These are phyloP conservation scores for Hypanus sabinus DNA, from an alignment of 2,113 vertebrate species.

Conservation along the genomic window DNA sequence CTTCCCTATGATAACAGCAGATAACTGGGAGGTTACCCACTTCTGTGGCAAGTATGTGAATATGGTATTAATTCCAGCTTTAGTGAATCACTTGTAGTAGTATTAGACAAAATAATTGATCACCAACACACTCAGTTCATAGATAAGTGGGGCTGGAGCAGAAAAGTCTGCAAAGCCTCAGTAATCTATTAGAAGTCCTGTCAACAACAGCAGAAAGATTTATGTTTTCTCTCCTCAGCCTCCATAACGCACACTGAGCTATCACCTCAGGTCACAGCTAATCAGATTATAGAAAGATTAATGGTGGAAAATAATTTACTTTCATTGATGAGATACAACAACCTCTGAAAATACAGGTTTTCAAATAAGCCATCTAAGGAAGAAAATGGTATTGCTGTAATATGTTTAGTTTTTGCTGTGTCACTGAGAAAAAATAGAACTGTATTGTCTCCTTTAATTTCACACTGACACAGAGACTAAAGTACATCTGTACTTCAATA, in stretches of 20 bases:
- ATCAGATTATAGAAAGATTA: conserved; percentile 33
- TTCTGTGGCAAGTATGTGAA: conserved; percentile 1
- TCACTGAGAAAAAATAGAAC: background rate
- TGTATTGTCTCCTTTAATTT: background rate
- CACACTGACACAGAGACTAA: background rate
- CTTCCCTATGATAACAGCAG: background rate
- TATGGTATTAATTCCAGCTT: background rate
- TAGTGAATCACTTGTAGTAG: background rate
- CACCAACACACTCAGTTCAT: background rate
- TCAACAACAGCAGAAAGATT: conserved; percentile 28
- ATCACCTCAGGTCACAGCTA: conserved; percentile 29
- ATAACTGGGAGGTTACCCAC: background rate
- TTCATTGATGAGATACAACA: conserved; percentile 25
- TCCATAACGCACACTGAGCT: background rate
- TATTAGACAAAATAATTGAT: conserved; percentile 23
- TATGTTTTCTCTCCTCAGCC: background rate
- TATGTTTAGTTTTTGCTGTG: background rate
- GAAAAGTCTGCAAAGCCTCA: conserved; percentile 13
- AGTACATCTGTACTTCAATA: background rate
- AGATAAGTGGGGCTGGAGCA: conserved; percentile 8
- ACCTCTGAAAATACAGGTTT: background rate
- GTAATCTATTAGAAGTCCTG: conserved; percentile 19
- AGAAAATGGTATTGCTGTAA: background rate
- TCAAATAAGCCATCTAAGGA: conserved; percentile 24
- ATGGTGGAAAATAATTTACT: conserved; percentile 34